A percentile compares a stretch with the other conserved stretches of the same genome.
phyloP scores from a whole-genome alignment of 2,888 invertebrate genomes.

The Agrochola litura region DNA sequence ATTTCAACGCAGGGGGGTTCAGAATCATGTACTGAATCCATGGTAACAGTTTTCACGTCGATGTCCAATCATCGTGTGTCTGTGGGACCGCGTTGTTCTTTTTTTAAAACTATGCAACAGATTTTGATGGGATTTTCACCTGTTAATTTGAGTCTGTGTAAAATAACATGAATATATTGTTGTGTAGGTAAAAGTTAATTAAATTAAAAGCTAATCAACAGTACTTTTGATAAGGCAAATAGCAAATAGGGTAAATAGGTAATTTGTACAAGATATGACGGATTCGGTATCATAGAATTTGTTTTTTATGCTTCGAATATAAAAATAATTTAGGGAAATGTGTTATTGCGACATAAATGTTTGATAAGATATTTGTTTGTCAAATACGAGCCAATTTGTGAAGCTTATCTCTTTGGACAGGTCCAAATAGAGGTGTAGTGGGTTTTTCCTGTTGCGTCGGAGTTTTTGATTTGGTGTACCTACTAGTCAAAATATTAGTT shows the following conservation, averaged over 20 bases:
- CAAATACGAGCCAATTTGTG: not conserved
- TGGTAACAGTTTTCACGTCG: no score
- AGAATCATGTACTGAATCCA: no score
- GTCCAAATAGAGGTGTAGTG: not conserved
- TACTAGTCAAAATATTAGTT: not conserved
- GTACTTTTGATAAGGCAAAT: not conserved
- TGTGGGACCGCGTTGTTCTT: no score
- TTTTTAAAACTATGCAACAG: no score
- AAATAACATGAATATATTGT: no score
- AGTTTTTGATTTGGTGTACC: not conserved
- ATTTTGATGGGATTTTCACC: not conserved
- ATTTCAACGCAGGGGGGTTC: no score
- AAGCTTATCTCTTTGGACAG: constrained; percentile 6
- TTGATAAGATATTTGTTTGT: constrained; percentile 23
- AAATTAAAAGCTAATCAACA: not conserved
- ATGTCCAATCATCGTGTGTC: no score
- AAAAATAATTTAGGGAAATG: constrained; percentile 8
- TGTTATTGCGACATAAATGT: not conserved
- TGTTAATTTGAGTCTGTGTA: no score
- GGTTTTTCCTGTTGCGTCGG: constrained; percentile 10
- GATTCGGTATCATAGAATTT: not conserved
- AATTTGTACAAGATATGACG: not conserved
- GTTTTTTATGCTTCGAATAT: not conserved
- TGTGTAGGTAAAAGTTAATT: not conserved
- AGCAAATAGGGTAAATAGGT: not conserved